Evolutionary conservation across 2,113 vertebrate species (phyloP), one percentile per base, ranked within the genome.

Genomic region (Nerophis lumbriciformis): DNA sequence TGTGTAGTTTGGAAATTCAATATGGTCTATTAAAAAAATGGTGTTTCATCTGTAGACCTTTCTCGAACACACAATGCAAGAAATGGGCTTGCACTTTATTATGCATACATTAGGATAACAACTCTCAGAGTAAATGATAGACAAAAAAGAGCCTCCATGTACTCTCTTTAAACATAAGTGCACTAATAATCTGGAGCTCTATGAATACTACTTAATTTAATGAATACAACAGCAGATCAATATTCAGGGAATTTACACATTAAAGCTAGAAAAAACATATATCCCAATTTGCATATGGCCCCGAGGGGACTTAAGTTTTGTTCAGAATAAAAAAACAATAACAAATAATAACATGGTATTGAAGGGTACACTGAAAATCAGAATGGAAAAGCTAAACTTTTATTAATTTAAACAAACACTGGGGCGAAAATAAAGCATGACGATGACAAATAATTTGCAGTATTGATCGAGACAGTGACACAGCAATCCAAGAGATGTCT

Each of bases 1-100:
- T 61, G 50, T 35, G 52, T n/a, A 6, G 65, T 63, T 50, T 59
- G 2, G 35, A 73, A 71, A 71, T 58, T 63, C 9, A 63, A 50
- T 67, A 16, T 15, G 53, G 35, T 5, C 28, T 53, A 7, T 10
- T 16, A 48, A 69, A 19, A 50, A 19, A 67, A 49, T 8, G 44
- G 14, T 15, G 3, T 60, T 60, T 49, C 12, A 54, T 47, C 15
- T 54, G 38, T 6, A 52, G 55, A 19, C 44, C 47, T 35, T 11
- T 54, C 28, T 61, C 38, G 8, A 6, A 55, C 16, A 61, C 49
- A 19, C 49, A 50, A 15, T 50, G n/a, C n/a, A 50, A 16, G 9
- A 45, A 45, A 45, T 12, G 42, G 1, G 8, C 16, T 9, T 50
- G n/a, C 8, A 5, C 16, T 50, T 10, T 5, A 13, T 10, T 49